Evolutionary conservation across 2,113 vertebrate genomes (phyloP), one percentile per base, ranked within the genome.

Genomic region (Xyliphius kryptos): DNA sequence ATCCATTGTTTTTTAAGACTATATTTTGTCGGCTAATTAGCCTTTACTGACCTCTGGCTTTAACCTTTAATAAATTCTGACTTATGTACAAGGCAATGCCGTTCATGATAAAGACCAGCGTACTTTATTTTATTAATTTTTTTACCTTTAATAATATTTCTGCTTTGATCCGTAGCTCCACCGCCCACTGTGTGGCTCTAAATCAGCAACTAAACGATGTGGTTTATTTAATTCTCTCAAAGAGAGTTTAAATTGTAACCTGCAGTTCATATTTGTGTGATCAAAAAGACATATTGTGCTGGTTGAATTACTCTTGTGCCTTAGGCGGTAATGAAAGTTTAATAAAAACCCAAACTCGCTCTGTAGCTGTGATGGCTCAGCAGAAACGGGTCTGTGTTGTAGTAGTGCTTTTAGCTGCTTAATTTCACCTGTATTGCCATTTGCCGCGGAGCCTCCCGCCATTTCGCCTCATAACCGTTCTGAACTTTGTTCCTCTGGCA

Each of bases 261-360:
- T 52, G 50, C 47, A 61, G 53, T 37, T 51, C 46, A 43, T 55
- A 43, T 47, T 63, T 54, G 44, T 21, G 56, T 63, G 57, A 69
- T 69, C 67, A 51, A 69, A 63, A 69, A 57, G 62, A 68, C 48
- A 69, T 46, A 22, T 54, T 55, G 49, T 15, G 48, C 61, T 56
- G 10, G 16, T 58, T 44, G 22, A 20, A 12, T 49, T n/a, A 49
- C 9, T 55, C 36, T 40, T 8, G 13, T n/a, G 26, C 43, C 19
- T 16, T 13, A 52, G 51, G 40, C 9, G 26, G 26, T 32, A 32
- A 32, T 32, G 26, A 26, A 56, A 36, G 49, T 61, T 49, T 9
- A 32, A 32, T 32, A 32, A 32, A 32, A 58, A 56, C 48, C 58
- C 26, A 38, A 38, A 58, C 26, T 2, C 26, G 26, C 26, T 32